Base-by-base conservation (phyloP, 2,888 invertebrate genomes). In the Metallyticus violacea region DNA sequence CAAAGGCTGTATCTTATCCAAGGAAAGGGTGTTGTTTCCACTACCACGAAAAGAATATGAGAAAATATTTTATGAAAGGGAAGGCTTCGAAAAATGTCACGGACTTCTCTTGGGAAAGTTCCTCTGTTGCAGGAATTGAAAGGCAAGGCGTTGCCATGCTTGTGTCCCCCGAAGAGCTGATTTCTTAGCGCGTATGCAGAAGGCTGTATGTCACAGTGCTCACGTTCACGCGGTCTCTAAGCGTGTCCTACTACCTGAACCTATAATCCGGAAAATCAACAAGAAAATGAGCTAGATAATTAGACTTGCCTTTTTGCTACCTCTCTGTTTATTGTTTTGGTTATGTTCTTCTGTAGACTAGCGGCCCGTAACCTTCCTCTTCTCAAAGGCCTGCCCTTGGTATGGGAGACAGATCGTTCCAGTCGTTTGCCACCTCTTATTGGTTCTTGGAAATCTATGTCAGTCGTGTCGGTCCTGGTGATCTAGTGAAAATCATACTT, bases 251-350 rank as follows among this genome's bases (percentile, higher is more conserved):
- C 40, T 62, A 28, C 7, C 79, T 80, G 79, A 28, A n/a, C 79
- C 79, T 80, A 29, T 80, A 80, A 80, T 80, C 79, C 79, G 79
- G 79, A 28, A 80, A 80, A 80, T 80, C 79, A 80, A 80, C 79
- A 80, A 80, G 79, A 80, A 80, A 80, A 80, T 80, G 29, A 80
- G 79, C 79, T 80, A 80, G 15, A n/a, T 80, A 80, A 80, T 80
- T 80, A 80, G 79, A 80, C 79, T 80, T n/a, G 22, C 29, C 79
- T 80, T 80, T 80, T 80, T 80, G 79, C 27, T 80, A 27, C 28
- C n/a, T 29, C n/a, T 80, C 28, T 80, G 25, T 29, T 40, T 26
- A 40, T 81, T 81, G 81, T 81, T 81, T 81, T 81, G 81, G 81
- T 26, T 81, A 26, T n/a, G 40, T 81, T 62, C 40, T 81, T 81